A percentile compares a stretch with the other conserved stretches of the same genome.
phyloP scores from a whole-genome alignment of 2,113 vertebrate species.

The Panthera leo region DNA sequence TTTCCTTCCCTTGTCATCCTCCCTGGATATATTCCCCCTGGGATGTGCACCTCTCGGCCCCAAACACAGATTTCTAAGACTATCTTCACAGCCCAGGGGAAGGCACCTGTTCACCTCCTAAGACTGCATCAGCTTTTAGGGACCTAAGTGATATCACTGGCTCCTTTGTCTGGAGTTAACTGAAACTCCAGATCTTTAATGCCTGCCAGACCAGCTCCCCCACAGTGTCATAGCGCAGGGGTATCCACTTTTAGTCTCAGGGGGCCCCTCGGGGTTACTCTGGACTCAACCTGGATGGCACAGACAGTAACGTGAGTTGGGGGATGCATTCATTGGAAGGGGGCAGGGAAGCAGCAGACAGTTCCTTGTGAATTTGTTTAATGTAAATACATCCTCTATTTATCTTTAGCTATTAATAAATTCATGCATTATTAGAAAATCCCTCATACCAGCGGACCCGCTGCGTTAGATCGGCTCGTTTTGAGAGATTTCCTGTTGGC shows the following conservation, averaged over 20 bases:
- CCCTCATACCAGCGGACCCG: slow-evolving; percentile 80
- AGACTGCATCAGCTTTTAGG: not conserved
- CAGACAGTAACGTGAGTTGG: not conserved
- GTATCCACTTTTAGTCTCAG: not conserved
- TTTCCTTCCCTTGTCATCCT: not conserved
- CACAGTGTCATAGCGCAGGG: not conserved
- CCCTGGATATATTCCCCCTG: not conserved
- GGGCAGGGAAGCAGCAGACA: slow-evolving; percentile 40
- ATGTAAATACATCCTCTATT: slow-evolving; percentile 84
- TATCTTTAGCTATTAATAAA: slow-evolving; percentile 85
- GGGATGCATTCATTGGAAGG: not conserved
- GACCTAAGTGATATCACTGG: not conserved
- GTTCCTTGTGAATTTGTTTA: slow-evolving; percentile 79
- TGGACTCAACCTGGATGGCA: not conserved
- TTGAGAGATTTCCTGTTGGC: slow-evolving; percentile 86
- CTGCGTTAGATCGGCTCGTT: slow-evolving; percentile 83
- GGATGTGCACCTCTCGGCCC: not conserved
- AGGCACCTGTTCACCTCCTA: not conserved
- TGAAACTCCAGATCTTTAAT: not conserved
- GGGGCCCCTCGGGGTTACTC: not conserved
- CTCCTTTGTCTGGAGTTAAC: not conserved
- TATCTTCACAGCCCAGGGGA: not conserved
- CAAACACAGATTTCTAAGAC: not conserved
- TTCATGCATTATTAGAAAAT: slow-evolving; percentile 85
- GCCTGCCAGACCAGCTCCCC: not conserved